phyloP scores from a whole-genome alignment of 2,113 vertebrate species.

The Falco punctatus region DNA sequence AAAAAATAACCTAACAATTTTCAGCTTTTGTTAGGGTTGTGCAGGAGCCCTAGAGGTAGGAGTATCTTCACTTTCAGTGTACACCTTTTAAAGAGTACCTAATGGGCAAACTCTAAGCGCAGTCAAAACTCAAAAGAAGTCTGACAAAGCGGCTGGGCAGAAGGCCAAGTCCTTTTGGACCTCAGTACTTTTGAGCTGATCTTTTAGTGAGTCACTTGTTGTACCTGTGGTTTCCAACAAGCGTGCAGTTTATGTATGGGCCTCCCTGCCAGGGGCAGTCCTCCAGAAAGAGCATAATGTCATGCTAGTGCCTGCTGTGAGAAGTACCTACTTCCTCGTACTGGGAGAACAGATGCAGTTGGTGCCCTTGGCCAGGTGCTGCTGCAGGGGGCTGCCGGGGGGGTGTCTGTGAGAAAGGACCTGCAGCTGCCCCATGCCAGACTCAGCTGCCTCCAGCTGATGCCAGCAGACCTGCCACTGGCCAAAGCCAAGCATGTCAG shows the following conservation, averaged over 20 bases:
- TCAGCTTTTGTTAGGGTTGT: neutral
- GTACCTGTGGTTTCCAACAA: neutral
- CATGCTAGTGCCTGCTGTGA: neutral
- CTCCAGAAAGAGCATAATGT: neutral
- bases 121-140: neutral
- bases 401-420: neutral
- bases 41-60: neutral
- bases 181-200: neutral
- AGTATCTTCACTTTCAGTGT: neutral
- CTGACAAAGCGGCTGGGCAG: neutral
- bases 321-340: neutral
- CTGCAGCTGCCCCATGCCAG: neutral
- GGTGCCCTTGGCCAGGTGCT: neutral
- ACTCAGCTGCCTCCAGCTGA: neutral
- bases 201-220: neutral
- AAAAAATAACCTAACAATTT: neutral
- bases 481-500: neutral
- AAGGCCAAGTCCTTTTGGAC: neutral
- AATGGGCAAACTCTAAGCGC: neutral
- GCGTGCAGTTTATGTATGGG: neutral
- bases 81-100: neutral
- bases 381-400: fast-evolving
- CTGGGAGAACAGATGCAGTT: neutral
- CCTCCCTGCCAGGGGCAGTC: neutral
- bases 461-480: fast-evolving